Evolutionary conservation across 2,113 vertebrate species (phyloP).

Genomic region (Xiphias gladius): DNA sequence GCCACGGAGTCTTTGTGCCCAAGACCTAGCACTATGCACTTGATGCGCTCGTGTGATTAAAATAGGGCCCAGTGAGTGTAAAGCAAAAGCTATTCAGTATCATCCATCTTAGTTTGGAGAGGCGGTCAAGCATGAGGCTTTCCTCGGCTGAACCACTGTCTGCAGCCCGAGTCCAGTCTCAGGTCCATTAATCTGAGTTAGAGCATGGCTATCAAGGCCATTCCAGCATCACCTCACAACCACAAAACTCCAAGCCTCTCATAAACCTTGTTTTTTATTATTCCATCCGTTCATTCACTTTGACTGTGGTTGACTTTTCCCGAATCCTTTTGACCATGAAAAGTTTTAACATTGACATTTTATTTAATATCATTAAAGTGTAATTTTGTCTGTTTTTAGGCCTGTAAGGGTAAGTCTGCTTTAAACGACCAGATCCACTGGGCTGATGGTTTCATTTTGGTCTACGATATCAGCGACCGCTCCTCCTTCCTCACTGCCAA

Average conservation of each 20-base stretch:
- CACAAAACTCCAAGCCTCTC: background rate
- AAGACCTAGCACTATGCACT: background rate
- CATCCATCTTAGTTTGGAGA: conserved; percentile 3
- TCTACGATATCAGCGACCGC: conserved; percentile 92
- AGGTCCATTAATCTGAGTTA: conserved; percentile 4
- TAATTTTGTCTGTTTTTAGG: conserved; percentile 51
- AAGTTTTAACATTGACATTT: background rate
- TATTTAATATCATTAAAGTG: background rate
- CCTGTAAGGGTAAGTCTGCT: conserved; percentile 81
- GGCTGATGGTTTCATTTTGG: conserved; percentile 91
- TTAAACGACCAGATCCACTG: conserved; percentile 87
- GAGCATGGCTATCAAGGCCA: background rate
- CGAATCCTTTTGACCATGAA: too few relatives aligned
- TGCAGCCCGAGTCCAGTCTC: background rate
- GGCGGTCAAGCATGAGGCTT: background rate
- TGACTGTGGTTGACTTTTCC: background rate
- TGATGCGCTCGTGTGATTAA: too few relatives aligned
- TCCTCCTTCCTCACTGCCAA: conserved; percentile 90
- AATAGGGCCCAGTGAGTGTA: background rate
- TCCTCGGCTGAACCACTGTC: conserved; percentile 10
- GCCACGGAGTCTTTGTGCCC: background rate
- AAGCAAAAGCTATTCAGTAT: background rate
- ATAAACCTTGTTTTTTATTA: background rate
- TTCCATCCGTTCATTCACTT: background rate
- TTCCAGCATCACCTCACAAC: background rate